phyloP scores from a whole-genome alignment of 2,113 vertebrate genomes.

The Heterocephalus glaber region DNA sequence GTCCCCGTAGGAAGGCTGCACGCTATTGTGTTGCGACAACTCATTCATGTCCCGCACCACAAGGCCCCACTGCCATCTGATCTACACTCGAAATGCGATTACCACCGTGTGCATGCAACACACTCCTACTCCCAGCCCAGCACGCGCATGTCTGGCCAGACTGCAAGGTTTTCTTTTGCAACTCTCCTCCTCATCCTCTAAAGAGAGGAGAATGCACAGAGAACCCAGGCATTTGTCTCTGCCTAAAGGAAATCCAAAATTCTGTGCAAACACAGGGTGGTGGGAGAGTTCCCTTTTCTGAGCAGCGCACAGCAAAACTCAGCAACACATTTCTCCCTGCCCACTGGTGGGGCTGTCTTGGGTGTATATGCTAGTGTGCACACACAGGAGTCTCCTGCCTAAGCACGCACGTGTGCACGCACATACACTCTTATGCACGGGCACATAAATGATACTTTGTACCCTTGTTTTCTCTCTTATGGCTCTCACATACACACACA shows the following conservation, averaged over 20 bases:
- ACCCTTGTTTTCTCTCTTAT: not conserved
- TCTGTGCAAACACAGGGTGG: not conserved
- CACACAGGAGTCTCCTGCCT: not conserved
- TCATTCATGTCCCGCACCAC: conserved; percentile 90
- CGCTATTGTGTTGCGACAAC: conserved; percentile 90
- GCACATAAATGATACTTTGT: not conserved
- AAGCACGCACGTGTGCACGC: too few relatives aligned
- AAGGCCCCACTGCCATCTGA: conserved; percentile 88
- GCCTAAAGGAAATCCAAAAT: conserved; percentile 55
- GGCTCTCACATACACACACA: not conserved
- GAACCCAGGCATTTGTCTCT: not conserved
- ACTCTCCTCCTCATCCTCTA: conserved; percentile 6
- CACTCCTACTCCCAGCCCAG: conserved; percentile 75
- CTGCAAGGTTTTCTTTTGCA: not conserved
- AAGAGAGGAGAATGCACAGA: not conserved
- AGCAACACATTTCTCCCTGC: not conserved
- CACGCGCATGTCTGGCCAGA: not conserved
- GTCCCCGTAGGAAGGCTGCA: conserved; percentile 90
- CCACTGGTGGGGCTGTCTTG: not conserved
- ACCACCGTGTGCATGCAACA: conserved; percentile 85
- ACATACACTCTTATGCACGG: not conserved
- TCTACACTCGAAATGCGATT: conserved; percentile 90
- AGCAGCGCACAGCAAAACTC: not conserved
- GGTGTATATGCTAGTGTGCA: not conserved
- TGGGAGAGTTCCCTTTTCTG: not conserved